A percentile compares a stretch with the other conserved stretches of the same genome.
phyloP scores from a whole-genome alignment of 2,888 invertebrate species.

The Mechanitis mazaeus region DNA sequence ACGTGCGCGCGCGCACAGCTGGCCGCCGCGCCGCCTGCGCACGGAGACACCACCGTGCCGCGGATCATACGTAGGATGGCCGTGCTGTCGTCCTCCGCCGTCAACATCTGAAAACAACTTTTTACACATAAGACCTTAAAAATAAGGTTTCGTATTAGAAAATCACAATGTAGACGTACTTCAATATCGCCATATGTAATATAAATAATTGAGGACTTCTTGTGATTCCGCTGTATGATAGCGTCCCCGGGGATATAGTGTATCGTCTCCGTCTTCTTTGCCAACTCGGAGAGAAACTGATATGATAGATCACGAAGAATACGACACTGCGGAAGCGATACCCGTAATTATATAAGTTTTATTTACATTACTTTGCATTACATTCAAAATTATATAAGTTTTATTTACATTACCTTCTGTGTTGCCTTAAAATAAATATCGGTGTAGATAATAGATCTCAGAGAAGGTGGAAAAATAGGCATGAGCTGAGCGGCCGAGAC shows the following conservation, averaged over 20 bases:
- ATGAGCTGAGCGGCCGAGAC: constrained; percentile 51
- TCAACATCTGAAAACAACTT: constrained; percentile 46
- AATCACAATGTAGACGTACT: constrained; percentile 32
- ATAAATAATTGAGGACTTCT: constrained; percentile 51
- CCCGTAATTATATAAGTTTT: not conserved
- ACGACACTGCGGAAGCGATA: constrained; percentile 39
- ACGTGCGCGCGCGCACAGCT: constrained; percentile 48
- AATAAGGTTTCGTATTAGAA: not conserved
- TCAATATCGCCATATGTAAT: constrained; percentile 62
- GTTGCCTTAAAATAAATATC: constrained; percentile 63
- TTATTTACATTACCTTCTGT: constrained; percentile 45
- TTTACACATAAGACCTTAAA: not conserved
- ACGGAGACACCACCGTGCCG: constrained; percentile 50
- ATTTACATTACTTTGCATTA: constrained; percentile 38
- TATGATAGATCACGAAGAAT: constrained; percentile 54
- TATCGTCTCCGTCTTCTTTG: constrained; percentile 55
- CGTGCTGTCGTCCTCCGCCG: constrained; percentile 62
- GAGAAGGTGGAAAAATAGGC: constrained; percentile 51
- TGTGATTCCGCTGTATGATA: constrained; percentile 51
- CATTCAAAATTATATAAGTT: not conserved
- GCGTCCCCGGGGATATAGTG: constrained; percentile 61
- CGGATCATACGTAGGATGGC: constrained; percentile 57
- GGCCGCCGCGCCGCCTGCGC: constrained; percentile 41
- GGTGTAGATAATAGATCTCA: constrained; percentile 46
- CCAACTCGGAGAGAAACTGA: constrained; percentile 53